These are phyloP conservation scores for Apodemia hepburni DNA, from an alignment of 2,888 invertebrate species.

Conservation along the genomic window DNA sequence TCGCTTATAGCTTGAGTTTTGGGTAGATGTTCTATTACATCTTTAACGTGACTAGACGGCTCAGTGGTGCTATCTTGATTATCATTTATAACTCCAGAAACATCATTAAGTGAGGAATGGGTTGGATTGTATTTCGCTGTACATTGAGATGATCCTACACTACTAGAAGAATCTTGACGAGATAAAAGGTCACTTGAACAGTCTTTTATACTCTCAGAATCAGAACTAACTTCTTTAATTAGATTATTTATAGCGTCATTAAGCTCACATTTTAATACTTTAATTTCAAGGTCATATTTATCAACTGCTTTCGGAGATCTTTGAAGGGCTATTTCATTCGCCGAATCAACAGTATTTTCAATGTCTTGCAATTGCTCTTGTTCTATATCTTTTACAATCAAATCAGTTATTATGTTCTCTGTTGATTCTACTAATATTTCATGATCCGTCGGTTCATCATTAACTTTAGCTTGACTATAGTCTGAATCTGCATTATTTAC, in stretches of 20 bases:
- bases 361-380: too few relatives aligned
- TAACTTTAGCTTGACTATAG: conserved; percentile 18
- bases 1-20: not conserved
- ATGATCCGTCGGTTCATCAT: conserved; percentile 34
- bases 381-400: conserved; percentile 60
- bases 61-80: conserved; percentile 37
- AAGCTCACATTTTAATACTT: conserved; percentile 67
- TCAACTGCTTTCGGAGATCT: conserved; percentile 31
- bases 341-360: conserved; percentile 7
- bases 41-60: conserved; percentile 58
- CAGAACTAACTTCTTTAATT: conserved; percentile 64
- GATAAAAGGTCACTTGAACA: conserved; percentile 48
- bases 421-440: conserved; percentile 65
- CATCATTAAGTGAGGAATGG: conserved; percentile 80
- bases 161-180: conserved; percentile 81
- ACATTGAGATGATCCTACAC: conserved; percentile 84
- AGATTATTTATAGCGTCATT: conserved; percentile 71
- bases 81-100: conserved; percentile 77
- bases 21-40: conserved; percentile 61
- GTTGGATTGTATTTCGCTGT: conserved; percentile 85
- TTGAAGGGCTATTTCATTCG: conserved; percentile 21
- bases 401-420: conserved; percentile 59
- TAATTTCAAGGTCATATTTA: conserved; percentile 59
- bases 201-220: conserved; percentile 51
- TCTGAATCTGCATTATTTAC: conserved; percentile 23